These are phyloP conservation scores for Aspidoscelis tigris DNA, from an alignment of 2,113 vertebrate genomes.

Conservation along the genomic window DNA sequence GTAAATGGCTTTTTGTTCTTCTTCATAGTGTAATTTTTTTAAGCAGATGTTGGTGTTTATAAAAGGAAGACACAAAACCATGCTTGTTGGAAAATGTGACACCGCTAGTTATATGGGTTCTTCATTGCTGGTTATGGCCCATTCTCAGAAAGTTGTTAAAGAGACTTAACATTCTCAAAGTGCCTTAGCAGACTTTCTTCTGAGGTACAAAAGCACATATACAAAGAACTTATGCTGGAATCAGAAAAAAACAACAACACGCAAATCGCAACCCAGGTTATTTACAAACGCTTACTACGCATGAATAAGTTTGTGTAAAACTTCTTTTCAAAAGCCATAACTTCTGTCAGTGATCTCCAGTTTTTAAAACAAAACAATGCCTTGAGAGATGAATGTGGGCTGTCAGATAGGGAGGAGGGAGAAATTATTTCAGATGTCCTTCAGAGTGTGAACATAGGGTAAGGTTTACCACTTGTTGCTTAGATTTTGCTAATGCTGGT, in stretches of 20 bases:
- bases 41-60: constrained; percentile 63
- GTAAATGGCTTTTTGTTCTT: constrained; percentile 56
- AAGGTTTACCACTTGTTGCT: constrained; percentile 31
- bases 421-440: constrained; percentile 5
- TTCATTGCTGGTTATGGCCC: constrained; percentile 66
- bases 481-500: constrained; percentile 54
- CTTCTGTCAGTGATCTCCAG: constrained; percentile 77
- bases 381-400: constrained; percentile 62
- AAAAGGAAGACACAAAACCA: constrained; percentile 16
- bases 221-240: constrained; percentile 75
- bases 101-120: constrained; percentile 69
- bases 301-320: constrained; percentile 55
- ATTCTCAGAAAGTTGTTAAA: constrained; percentile 71
- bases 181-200: constrained; percentile 81
- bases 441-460: constrained; percentile 41
- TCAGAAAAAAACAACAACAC: constrained; percentile 42
- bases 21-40: constrained; percentile 63
- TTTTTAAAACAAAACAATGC: constrained; percentile 75
- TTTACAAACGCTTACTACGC: constrained; percentile 69
- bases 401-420: background rate
- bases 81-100: constrained; percentile 63
- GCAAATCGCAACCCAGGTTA: constrained; percentile 71
- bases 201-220: constrained; percentile 78
- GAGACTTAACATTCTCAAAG: constrained; percentile 77
- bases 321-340: constrained; percentile 74